Conservation (phyloP, 2,888 invertebrate species). For the Orthosia cruda region DNA sequence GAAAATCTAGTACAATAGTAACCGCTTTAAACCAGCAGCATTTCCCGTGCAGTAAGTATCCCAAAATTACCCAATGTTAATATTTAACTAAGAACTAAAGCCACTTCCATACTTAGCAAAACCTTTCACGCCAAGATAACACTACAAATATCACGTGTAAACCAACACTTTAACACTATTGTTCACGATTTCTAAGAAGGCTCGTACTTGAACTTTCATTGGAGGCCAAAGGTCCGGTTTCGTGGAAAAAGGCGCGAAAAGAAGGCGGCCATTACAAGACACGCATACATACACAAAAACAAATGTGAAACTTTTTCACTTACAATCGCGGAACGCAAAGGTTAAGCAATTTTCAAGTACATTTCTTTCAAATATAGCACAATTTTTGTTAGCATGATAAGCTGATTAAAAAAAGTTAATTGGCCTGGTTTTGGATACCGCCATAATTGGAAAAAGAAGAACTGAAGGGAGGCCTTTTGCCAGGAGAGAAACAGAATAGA, state of each 20-base stretch:
- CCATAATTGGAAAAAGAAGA: neutral
- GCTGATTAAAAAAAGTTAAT: too few species aligned
- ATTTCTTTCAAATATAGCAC: neutral
- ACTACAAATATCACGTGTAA: constrained; percentile 40
- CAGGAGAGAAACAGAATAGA: neutral
- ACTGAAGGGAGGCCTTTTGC: neutral
- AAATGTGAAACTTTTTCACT: neutral
- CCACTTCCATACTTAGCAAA: constrained; percentile 1
- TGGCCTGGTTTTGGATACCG: too few species aligned
- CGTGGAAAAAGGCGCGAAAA: constrained; percentile 56
- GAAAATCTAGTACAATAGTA: too few species aligned
- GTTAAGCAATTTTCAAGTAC: constrained; percentile 8
- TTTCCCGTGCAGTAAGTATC: neutral
- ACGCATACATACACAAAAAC: constrained; percentile 10
- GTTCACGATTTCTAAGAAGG: constrained; percentile 60
- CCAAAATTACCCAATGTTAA: neutral
- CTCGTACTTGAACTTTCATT: constrained; percentile 61
- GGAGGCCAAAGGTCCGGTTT: constrained; percentile 51
- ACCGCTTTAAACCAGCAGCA: constrained; percentile 1
- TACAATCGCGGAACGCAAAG: neutral
- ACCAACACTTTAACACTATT: constrained; percentile 58
- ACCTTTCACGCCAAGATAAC: constrained; percentile 41
- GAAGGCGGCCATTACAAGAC: constrained; percentile 33
- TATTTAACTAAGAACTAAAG: constrained; percentile 10
- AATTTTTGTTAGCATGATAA: neutral